Evolutionary conservation across 2,888 invertebrate species (phyloP), one percentile per base, ranked within the genome.

Genomic region (Drosophila pullipes): DNA sequence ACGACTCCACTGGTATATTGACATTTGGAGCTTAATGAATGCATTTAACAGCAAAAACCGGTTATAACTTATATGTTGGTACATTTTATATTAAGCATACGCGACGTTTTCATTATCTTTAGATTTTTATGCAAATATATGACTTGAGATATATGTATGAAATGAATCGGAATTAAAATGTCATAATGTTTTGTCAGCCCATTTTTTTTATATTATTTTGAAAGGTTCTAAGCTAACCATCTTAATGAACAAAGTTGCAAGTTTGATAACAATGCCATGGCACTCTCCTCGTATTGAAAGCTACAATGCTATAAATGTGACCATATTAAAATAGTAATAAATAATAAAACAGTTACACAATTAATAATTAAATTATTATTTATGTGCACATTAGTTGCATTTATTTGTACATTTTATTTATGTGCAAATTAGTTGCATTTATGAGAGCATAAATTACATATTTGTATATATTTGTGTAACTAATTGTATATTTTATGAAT

Each of bases 1-100:
- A 57, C 62, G 62, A 75, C 79, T 79, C 18, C 49, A 41, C 35
- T 58, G 9, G 1, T 16, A 41, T 22, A 47, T 13, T 39, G 31
- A n/a, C 49, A 55, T 31, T 33, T 47, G 9, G 11, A 11, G 31
- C 52, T 30, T 49, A 49, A 37, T 30, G 7, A 41, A 30, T 37
- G 47, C 41, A 60, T 65, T 66, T 10, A 37, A 9, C 22, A 58
- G n/a, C 16, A 39, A 31, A 7, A 18, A 28, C 37, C 13, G 16
- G 22, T n/a, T n/a, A 22, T 35, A 35, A 10, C 11, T 41, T 58
- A 13, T 25, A 7, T 39, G 7, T 39, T 25, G 1, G 25, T 41
- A 31, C 22, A 18, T 22, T 18, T 13, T 18, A 13, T 31, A 67
- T 57, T 10, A 53, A 41, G 57, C 50, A 64, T 64, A 53, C 57